Conservation (phyloP, 1,140 invertebrate species). For the Drosophila burlai region DNA sequence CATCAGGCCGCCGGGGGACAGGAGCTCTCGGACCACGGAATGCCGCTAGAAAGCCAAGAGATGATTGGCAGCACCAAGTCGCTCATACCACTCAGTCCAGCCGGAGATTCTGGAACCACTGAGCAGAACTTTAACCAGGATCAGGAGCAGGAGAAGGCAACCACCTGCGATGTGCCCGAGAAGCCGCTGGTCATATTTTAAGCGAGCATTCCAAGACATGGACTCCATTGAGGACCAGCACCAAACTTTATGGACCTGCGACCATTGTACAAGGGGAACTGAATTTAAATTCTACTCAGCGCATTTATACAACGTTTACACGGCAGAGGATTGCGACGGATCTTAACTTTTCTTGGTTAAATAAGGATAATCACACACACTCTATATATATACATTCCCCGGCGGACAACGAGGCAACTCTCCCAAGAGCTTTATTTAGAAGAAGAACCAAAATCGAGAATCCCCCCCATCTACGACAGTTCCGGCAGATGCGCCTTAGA, state of each 20-base stretch:
- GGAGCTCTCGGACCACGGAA: slow-evolving; percentile 17
- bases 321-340: slow-evolving; percentile 23
- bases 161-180: slow-evolving; percentile 76
- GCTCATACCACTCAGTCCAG: slow-evolving; percentile 75
- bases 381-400: slow-evolving; percentile 12
- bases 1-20: slow-evolving; percentile 49
- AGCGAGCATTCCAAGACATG: not conserved
- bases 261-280: slow-evolving; percentile 55
- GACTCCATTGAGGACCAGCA: slow-evolving; percentile 22
- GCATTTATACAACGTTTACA: slow-evolving; percentile 64
- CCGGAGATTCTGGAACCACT: slow-evolving; percentile 52
- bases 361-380: slow-evolving; percentile 27
- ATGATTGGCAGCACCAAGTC: slow-evolving; percentile 83
- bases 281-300: slow-evolving; percentile 69
- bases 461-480: slow-evolving; percentile 15
- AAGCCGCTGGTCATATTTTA: slow-evolving; percentile 80
- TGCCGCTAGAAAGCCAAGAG: slow-evolving; percentile 62
- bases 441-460: slow-evolving; percentile 3
- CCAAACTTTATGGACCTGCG: slow-evolving; percentile 64
- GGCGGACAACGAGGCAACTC: slow-evolving; percentile 21
- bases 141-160: slow-evolving; percentile 74
- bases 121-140: slow-evolving; percentile 51
- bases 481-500: slow-evolving; percentile 56
- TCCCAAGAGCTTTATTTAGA: slow-evolving; percentile 56
- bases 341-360: slow-evolving; percentile 14